Conservation (phyloP, 2,888 invertebrate species). For the Euzetes globulus region DNA sequence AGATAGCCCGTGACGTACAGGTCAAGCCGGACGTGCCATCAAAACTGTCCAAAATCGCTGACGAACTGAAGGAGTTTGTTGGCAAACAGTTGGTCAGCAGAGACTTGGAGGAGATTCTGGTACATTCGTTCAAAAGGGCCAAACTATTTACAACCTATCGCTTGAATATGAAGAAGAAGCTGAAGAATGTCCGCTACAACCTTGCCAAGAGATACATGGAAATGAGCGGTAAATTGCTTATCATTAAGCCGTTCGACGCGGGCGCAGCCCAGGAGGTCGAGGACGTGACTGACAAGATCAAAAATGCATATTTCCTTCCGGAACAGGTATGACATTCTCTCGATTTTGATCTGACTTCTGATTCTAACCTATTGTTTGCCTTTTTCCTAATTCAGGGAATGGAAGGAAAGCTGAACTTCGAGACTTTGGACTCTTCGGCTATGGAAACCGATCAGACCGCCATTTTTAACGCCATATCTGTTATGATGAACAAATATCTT, state of each 20-base stretch:
- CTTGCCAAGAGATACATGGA: neutral
- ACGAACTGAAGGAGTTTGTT: neutral
- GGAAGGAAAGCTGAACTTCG: constrained; percentile 3
- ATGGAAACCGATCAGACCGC: no score
- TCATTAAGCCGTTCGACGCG: neutral
- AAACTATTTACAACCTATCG: neutral
- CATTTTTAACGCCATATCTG: no score
- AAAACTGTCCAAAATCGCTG: neutral
- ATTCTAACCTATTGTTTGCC: neutral
- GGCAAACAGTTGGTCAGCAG: neutral
- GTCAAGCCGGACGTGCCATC: neutral
- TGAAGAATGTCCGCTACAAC: neutral
- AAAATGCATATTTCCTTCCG: neutral
- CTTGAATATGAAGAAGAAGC: neutral
- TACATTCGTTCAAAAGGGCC: neutral
- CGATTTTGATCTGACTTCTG: neutral
- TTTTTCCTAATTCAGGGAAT: neutral
- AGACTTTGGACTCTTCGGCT: neutral
- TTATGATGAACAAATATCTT: no score
- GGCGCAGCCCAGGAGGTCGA: neutral
- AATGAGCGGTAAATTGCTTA: constrained; percentile 2
- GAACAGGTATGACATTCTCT: neutral
- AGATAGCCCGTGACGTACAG: neutral
- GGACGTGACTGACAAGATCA: neutral
- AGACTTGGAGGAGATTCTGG: constrained; percentile 2